These are phyloP conservation scores for Steinernema carpocapsae DNA, from an alignment of 2,888 invertebrate genomes.

Conservation along the genomic window DNA sequence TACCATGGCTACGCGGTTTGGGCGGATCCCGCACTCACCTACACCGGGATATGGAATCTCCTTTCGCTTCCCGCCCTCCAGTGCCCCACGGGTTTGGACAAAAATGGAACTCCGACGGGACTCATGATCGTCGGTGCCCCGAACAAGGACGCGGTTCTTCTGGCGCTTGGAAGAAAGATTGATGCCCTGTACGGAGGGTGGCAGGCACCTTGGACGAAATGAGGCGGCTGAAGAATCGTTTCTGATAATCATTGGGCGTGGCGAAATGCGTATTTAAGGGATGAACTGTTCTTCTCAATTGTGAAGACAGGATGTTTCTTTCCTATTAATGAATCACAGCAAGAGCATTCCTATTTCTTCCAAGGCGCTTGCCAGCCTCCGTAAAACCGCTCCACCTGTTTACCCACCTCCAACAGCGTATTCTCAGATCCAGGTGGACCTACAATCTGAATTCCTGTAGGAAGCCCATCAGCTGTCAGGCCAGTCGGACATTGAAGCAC, in stretches of 20 bases:
- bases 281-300: no score
- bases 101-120: background rate
- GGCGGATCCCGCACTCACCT: constrained; percentile 70
- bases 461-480: background rate
- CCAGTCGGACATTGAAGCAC: constrained; percentile 9
- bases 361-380: constrained; percentile 13
- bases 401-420: background rate
- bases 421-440: background rate
- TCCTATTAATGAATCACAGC: no score
- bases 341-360: background rate
- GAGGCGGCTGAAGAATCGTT: no score
- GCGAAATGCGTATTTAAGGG: no score
- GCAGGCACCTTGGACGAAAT: constrained; percentile 11
- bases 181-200: background rate
- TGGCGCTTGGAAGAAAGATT: background rate
- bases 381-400: background rate
- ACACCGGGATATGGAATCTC: constrained; percentile 66
- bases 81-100: background rate
- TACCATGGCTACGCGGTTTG: constrained; percentile 70
- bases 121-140: background rate
- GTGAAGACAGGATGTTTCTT: no score
- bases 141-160: background rate
- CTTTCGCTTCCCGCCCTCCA: constrained; percentile 6
- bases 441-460: background rate
- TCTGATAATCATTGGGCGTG: no score